Conservation (phyloP, 2,113 vertebrate genomes). For the Onychostoma macrolepis region DNA sequence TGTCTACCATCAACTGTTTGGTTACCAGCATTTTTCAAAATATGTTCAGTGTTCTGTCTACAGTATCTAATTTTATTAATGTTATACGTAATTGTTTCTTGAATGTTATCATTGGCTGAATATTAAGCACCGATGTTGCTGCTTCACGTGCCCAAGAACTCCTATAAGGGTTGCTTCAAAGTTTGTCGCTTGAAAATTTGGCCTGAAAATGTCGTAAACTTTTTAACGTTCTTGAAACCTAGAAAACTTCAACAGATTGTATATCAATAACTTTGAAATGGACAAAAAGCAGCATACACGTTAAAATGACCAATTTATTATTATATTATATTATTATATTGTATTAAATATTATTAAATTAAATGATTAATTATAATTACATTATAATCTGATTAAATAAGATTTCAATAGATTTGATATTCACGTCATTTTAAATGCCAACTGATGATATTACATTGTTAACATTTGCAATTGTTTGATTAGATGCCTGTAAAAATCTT, state of each 20-base stretch:
- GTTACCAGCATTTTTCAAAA: too few relatives aligned
- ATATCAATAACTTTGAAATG: neutral
- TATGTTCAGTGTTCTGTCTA: too few relatives aligned
- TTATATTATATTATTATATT: neutral
- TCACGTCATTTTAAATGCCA: neutral
- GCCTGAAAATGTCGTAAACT: neutral
- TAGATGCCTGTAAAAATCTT: too few relatives aligned
- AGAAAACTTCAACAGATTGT: neutral
- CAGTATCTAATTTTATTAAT: neutral
- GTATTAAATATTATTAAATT: neutral
- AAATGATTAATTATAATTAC: neutral
- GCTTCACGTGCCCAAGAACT: neutral
- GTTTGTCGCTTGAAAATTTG: neutral
- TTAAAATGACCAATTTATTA: neutral
- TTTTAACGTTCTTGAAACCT: neutral
- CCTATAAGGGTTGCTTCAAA: neutral
- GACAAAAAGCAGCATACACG: neutral
- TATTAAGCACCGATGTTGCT: neutral
- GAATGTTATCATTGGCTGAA: neutral
- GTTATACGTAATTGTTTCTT: neutral
- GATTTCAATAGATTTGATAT: neutral
- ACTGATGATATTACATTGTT: too few relatives aligned
- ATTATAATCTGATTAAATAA: neutral
- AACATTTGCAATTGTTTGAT: too few relatives aligned
- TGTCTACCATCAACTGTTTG: too few relatives aligned